Conservation (phyloP, 2,113 vertebrate genomes). For the Salminus brasiliensis region DNA sequence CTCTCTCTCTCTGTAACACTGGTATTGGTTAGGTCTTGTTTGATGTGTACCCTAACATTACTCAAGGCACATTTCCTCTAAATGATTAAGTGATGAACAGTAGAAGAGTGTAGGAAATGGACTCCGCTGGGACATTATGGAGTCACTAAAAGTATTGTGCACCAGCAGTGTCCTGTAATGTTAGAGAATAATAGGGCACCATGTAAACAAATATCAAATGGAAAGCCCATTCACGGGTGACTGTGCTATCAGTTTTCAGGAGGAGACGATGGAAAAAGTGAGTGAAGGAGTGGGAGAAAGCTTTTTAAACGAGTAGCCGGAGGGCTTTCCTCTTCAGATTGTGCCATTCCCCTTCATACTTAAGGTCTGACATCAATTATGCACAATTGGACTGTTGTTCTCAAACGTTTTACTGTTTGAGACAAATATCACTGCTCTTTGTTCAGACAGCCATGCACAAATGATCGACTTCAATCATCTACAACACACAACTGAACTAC, state of each 20-base stretch:
- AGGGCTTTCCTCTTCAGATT: slow-evolving; percentile 37
- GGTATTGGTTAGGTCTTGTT: slow-evolving; percentile 7
- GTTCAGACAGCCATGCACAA: slow-evolving; percentile 7
- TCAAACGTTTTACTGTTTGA: slow-evolving; percentile 14
- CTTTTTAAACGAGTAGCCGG: slow-evolving; percentile 18
- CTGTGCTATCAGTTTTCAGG: slow-evolving; percentile 4
- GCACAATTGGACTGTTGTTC: slow-evolving; percentile 41
- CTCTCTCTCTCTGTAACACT: background rate
- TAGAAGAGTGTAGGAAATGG: slow-evolving; percentile 8
- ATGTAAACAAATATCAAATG: slow-evolving; percentile 30
- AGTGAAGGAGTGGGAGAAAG: background rate
- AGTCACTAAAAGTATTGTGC: slow-evolving; percentile 25
- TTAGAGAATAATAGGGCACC: slow-evolving; percentile 27
- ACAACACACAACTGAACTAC: slow-evolving; percentile 14
- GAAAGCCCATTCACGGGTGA: slow-evolving; percentile 1
- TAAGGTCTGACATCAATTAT: slow-evolving; percentile 42
- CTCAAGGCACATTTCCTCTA: slow-evolving; percentile 44
- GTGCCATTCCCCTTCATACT: slow-evolving; percentile 14
- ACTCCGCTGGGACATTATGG: background rate
- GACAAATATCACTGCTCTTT: slow-evolving; percentile 35
- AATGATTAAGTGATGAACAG: slow-evolving; percentile 34
- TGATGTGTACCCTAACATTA: slow-evolving; percentile 13
- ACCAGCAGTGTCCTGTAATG: slow-evolving; percentile 26
- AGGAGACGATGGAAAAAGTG: slow-evolving; percentile 11
- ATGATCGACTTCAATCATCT: slow-evolving; percentile 1